Percentiles rank a stretch among this genome's conserved stretches.
phyloP scores from a whole-genome alignment of 1,140 invertebrate species.

The Limonius californicus region DNA sequence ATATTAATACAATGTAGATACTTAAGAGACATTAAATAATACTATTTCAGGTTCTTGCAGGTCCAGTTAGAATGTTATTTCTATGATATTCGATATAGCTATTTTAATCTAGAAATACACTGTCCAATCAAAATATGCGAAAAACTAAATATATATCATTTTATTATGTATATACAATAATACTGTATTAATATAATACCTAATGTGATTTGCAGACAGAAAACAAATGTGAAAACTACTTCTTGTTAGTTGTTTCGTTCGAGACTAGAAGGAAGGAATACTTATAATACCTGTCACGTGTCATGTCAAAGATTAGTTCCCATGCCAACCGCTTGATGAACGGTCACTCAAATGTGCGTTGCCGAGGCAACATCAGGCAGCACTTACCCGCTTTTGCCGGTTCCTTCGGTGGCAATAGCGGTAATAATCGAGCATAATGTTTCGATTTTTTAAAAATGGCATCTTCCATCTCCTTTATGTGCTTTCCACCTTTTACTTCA shows the following conservation, averaged over 20 bases:
- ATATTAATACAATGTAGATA: too few relatives aligned
- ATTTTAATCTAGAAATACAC: too few relatives aligned
- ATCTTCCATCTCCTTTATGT: not conserved
- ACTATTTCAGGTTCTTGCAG: too few relatives aligned
- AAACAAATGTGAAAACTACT: not conserved
- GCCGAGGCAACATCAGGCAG: constrained; percentile 5
- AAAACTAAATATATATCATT: too few relatives aligned
- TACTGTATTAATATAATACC: too few relatives aligned
- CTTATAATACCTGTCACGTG: constrained; percentile 13
- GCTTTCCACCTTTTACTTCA: not conserved
- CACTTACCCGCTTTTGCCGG: constrained; percentile 4
- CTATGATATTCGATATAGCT: too few relatives aligned
- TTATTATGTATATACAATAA: too few relatives aligned
- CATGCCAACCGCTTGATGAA: constrained; percentile 13
- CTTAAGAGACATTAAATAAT: too few relatives aligned
- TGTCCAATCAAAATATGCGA: too few relatives aligned
- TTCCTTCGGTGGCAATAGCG: not conserved
- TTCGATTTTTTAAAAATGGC: not conserved
- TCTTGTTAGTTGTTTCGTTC: not conserved
- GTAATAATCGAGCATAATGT: constrained; percentile 5
- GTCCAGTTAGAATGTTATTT: too few relatives aligned
- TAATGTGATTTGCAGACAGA: too few relatives aligned
- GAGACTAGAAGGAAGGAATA: not conserved
- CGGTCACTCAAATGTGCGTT: constrained; percentile 13
- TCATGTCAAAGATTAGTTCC: constrained; percentile 15